Conservation (phyloP, 2,888 invertebrate species). For the Campoplex nolae region DNA sequence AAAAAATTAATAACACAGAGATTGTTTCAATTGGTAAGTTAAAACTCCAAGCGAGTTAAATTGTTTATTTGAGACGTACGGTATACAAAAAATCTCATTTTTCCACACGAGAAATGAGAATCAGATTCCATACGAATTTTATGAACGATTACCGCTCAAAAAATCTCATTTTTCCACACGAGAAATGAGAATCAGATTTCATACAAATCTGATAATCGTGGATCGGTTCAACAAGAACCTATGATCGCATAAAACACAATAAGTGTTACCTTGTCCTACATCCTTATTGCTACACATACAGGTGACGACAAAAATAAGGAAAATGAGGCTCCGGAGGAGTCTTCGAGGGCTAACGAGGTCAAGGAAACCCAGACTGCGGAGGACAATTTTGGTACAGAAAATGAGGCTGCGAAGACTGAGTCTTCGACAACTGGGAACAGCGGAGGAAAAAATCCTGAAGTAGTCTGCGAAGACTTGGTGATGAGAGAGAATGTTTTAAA, state of each 20-base stretch:
- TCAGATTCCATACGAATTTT: slow-evolving; percentile 20
- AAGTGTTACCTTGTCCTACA: slow-evolving; percentile 19
- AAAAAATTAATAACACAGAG: slow-evolving; percentile 3
- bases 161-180: slow-evolving; percentile 5
- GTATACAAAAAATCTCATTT: neutral
- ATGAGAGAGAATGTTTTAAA: slow-evolving; percentile 41
- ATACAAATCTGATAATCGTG: slow-evolving; percentile 25
- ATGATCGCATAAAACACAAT: slow-evolving; percentile 33
- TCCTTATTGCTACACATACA: slow-evolving; percentile 3
- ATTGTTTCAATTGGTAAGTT: slow-evolving; percentile 5
- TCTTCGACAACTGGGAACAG: too few species aligned
- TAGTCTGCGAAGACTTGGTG: slow-evolving; percentile 15
- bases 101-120: slow-evolving; percentile 8
- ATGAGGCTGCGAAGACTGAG: too few species aligned
- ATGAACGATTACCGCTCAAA: neutral
- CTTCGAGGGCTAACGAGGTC: too few species aligned
- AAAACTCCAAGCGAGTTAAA: slow-evolving; percentile 7
- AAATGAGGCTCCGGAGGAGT: too few species aligned
- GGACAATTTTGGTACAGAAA: slow-evolving; percentile 1
- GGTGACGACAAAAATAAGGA: too few species aligned
- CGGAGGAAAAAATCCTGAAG: too few species aligned
- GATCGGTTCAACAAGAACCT: slow-evolving; percentile 37
- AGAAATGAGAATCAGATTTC: slow-evolving; percentile 1
- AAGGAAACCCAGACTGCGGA: too few species aligned
- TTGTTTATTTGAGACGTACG: slow-evolving; percentile 5